phyloP scores from a whole-genome alignment of 2,113 vertebrate species.

The Phrynosoma blainvillii region DNA sequence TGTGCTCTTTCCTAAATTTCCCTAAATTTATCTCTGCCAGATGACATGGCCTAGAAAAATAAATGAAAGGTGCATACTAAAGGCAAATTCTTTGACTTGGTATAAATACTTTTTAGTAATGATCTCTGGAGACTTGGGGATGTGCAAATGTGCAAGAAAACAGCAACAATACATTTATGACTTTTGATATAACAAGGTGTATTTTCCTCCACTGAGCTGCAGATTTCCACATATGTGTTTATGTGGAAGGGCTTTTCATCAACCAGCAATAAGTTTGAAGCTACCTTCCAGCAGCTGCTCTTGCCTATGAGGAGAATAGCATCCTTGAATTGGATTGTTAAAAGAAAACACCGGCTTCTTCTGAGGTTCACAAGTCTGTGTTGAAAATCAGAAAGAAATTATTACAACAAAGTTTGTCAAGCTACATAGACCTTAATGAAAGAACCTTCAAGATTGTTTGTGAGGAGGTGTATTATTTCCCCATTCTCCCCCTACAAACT shows the following conservation, averaged over 20 bases:
- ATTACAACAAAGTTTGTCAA: no score
- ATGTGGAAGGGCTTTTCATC: not conserved
- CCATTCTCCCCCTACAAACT: no score
- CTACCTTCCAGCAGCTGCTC: no score
- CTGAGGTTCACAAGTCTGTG: no score
- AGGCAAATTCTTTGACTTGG: not conserved
- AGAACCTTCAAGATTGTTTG: no score
- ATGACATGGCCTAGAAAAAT: constrained; percentile 18
- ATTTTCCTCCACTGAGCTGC: not conserved
- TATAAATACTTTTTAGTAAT: not conserved
- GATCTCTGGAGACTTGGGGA: not conserved
- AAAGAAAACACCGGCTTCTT: no score
- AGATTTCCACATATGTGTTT: not conserved
- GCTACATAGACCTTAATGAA: no score
- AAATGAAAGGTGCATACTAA: constrained; percentile 6
- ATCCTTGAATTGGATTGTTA: no score
- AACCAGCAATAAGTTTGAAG: not conserved
- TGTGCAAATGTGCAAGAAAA: not conserved
- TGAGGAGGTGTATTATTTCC: no score
- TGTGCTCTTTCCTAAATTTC: constrained; percentile 35
- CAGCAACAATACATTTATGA: not conserved
- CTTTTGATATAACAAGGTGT: not conserved
- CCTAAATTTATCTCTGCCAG: constrained; percentile 44
- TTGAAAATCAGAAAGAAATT: no score
- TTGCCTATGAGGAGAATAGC: no score